Base-by-base conservation (phyloP, 2,797 vertebrate species). In the Caiman crocodilus region DNA sequence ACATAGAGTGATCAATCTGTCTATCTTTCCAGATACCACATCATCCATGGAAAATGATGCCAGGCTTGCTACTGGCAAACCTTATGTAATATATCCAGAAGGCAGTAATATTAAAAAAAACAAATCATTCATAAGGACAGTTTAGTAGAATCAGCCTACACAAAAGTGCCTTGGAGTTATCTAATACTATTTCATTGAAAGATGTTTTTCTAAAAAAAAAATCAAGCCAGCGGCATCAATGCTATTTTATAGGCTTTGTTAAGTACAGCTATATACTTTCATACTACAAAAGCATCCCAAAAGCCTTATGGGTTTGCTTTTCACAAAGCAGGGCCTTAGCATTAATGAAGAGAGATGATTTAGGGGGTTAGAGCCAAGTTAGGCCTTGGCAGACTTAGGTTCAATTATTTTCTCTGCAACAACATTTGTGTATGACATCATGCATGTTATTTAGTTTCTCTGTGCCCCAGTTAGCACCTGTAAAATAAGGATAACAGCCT, bases 61-160 rank as follows among this genome's bases (percentile, higher is more conserved):
- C 42, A 50, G 42, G 42, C 42, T 50, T 50, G 42, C 1, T 14
- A 0, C 8, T 30, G 7, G 8, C 16, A 23, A 18, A 16, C 42
- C 25, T 61, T 92, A 26, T 10, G 93, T 89, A 92, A 55, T 94
- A 25, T 93, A 83, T 75, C 69, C 94, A 96, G 95, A 56, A 57
- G 93, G 94, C 95, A 94, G 93, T 90, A 89, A 93, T 61, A 50
- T 14, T 71, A 4, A 25, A 18, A 18, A 0, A 23, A 59, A 35
- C n/a, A 69, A 35, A 35, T 35, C 14, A 69, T 35, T 69, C 20
- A 42, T 35, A 23, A 79, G 64, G 83, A 32, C 32, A 11, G 30
- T 0, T 13, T 78, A 10, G 17, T 11, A 20, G 6, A 10, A 4
- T 85, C 58, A 23, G 5, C 3, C 0, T 25, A 14, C 32, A 69